Conservation (phyloP, 2,797 vertebrate species). For the Hirundo rustica region DNA sequence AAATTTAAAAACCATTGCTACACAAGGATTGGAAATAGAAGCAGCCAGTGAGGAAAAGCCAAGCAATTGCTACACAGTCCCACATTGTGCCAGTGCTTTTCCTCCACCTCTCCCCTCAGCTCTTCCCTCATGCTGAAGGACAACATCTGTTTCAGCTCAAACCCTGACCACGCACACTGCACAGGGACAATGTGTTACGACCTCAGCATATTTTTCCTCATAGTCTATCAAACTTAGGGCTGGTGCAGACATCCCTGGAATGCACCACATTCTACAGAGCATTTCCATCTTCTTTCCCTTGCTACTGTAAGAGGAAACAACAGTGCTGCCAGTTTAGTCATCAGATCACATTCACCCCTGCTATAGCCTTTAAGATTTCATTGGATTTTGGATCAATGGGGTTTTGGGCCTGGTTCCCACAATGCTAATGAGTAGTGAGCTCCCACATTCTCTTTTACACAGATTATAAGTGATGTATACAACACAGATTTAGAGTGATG, state of each 20-base stretch:
- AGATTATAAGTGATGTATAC: neutral
- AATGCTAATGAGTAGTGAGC: neutral
- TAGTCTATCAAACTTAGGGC: neutral
- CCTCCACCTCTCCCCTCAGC: neutral
- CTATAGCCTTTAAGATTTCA: neutral
- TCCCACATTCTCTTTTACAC: neutral
- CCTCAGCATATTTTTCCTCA: neutral
- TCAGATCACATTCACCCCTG: neutral
- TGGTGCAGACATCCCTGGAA: neutral
- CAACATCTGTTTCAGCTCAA: conserved; percentile 40
- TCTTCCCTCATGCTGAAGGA: neutral
- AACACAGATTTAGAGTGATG: neutral
- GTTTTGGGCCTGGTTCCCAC: neutral
- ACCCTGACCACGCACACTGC: neutral
- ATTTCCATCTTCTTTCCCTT: neutral
- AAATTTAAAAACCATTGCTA: neutral
- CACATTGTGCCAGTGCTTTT: accelerated
- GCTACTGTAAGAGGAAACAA: neutral
- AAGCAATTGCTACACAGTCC: accelerated
- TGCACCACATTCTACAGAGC: neutral
- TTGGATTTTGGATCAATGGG: conserved; percentile 11
- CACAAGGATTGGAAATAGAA: neutral
- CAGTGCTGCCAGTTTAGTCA: neutral
- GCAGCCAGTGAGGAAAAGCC: neutral
- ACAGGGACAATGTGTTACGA: neutral